Base-by-base conservation (phyloP, 2,888 invertebrate species). In the Exephanes ischioxanthus region DNA sequence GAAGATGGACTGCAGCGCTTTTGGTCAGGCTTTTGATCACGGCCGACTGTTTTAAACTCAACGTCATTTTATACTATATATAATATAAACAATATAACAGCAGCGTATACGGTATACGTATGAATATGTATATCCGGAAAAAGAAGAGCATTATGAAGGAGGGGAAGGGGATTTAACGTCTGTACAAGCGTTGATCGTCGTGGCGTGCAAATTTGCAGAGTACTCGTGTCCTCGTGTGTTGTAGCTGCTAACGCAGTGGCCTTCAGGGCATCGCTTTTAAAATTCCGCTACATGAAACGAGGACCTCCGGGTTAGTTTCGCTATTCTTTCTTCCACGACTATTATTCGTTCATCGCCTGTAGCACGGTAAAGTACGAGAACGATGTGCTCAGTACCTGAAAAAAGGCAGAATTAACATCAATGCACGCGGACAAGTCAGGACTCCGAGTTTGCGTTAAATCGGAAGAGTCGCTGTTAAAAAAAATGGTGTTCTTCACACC, bases 291-390 rank as follows among this genome's bases (percentile, higher is more conserved):
- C 22, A 48, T 51, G 37, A 19, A 30, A n/a, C 80, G 41, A 78
- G 53, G 41, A 58, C 33, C 61, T 58, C 70, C 71, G 37, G 67
- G 3, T 45, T 16, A 41, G 19, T 30, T 71, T 58, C 58, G n/a
- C 53, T 37, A 45, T 37, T 51, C 11, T 48, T 11, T 22, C 55
- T 45, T 73, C 48, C 45, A 6, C 63, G 22, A 22, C 51, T 79
- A 67, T 37, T 87, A 83, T 61, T 86, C 86, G 67, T 87, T 85
- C 80, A 88, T 83, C n/a, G 89, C 85, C 68, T 84, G 87, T 22
- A 93, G 88, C 9, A 93, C 89, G 33, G 92, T 92, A 55, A 93
- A 90, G 86, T 93, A 93, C 51, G 92, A 92, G 84, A 92, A 93
- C 33, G 92, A 92, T 19, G 91, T 90, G 53, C 90, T 90, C 58